Evolutionary conservation across 1,140 invertebrate genomes (phyloP), one percentile per base, ranked within the genome.

Genomic region (Capitella teleta): DNA sequence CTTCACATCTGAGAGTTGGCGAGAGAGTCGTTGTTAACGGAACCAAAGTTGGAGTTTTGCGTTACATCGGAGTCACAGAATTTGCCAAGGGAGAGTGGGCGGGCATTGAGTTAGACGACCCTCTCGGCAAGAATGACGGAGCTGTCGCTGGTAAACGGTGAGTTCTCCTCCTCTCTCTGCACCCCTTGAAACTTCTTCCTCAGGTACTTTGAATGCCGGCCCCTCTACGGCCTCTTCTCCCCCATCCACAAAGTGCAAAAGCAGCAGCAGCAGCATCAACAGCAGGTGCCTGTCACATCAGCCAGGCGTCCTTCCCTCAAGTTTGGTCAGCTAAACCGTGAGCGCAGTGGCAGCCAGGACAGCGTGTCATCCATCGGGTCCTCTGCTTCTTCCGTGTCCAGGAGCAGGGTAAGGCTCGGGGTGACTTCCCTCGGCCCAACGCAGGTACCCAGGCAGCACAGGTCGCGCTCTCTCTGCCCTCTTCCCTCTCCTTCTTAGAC

Each of bases 151-250:
- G 79, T 5, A 76, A 76, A 65, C 71, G 75, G 75, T 77, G 55
- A 54, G 62, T 16, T 30, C 5, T 21, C 5, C 36, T 38, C 14
- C 14, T 37, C 16, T 37, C 21, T 3, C 6, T 6, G 8, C 36
- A 2, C 16, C 36, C 36, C 36, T 37, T 40, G 38, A 21, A 6
- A 40, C 10, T 34, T 40, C 16, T 40, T 24, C 52, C 58, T 42
- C 73, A 93, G 91, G 74, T 98, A 97, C 74, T 97, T 97, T 74
- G 82, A 87, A 55, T 97, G 93, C 70, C 78, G 80, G 50, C 82
- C 85, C 18, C 85, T 87, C 61, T 86, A 85, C 69, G 94, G 93
- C 2, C 75, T 97, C 25, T 97, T 98, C 75, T 87, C 91, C 5
- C 91, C 91, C 1, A 70, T 84, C 21, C 79, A 83, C 60, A 72